Base-by-base conservation (phyloP, 2,113 vertebrate genomes). In the Chlamydotis undulata region DNA sequence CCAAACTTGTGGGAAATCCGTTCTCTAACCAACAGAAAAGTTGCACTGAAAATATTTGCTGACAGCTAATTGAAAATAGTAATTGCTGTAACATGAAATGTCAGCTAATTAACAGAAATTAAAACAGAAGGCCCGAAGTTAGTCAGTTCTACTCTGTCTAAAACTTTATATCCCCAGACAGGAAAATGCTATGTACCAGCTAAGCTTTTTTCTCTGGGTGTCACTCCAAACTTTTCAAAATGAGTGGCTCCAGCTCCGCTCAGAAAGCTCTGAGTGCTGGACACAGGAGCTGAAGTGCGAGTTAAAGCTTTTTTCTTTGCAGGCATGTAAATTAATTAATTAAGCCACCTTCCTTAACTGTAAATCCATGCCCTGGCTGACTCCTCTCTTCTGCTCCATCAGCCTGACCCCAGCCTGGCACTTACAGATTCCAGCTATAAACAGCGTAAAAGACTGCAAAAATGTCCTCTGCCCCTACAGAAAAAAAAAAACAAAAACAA, bases 171-270 rank as follows among this genome's bases (percentile, higher is more conserved):
- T 53, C 25, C 26, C 35, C 0, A 1, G 67, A 65, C 39, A 87
- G 55, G 19, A 89, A 96, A 90, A 81, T 10, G 11, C 16, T 83
- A 60, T 5, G 13, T 60, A 92, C 9, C 19, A 92, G 25, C 9
- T 61, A 92, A 91, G 56, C 18, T 57, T 82, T 91, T 35, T 84
- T 47, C 56, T 83, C 80, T 89, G 64, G 10, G 64, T 71, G 60
- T 92, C 80, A 89, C 55, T 90, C 70, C 69, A 71, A 93, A 90
- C 63, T 91, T 86, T 74, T 59, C 50, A 90, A 86, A 90, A 67
- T 43, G 23, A 90, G 73, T 78, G 77, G 69, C 35, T 81, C 11
- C 23, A 75, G 39, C 29, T 74, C 26, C 1, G 1, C 19, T 77
- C 0, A 5, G 78, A 81, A 83, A 94, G 35, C 29, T 80, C 70